Evolutionary conservation across 2,888 invertebrate genomes (phyloP).

Genomic region (Folsomia manolachei): DNA sequence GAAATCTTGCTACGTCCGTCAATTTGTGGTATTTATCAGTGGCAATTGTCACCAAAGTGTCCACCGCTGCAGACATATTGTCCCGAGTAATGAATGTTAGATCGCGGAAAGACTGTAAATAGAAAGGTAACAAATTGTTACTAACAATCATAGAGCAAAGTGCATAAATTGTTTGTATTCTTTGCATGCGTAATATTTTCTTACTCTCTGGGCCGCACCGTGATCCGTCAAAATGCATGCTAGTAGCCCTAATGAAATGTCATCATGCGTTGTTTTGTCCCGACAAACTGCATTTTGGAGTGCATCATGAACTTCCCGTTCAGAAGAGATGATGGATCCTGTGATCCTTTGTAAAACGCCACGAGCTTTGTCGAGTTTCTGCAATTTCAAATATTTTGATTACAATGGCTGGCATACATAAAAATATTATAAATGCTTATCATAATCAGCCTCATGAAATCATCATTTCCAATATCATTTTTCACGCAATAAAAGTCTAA

Average conservation of each 20-base stretch:
- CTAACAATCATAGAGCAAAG: conserved; percentile 52
- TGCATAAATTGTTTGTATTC: too few species aligned
- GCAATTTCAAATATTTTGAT: conserved; percentile 56
- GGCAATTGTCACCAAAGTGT: conserved; percentile 77
- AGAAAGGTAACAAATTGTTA: conserved; percentile 74
- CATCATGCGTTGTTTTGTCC: conserved; percentile 79
- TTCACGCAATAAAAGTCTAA: too few species aligned
- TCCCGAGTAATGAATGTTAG: conserved; percentile 85
- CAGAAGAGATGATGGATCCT: conserved; percentile 82
- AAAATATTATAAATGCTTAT: too few species aligned
- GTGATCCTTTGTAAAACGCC: conserved; percentile 70
- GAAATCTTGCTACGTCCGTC: conserved; percentile 73
- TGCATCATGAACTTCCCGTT: conserved; percentile 89
- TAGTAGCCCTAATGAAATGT: conserved; percentile 84
- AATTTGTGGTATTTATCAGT: conserved; percentile 85
- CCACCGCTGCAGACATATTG: conserved; percentile 77
- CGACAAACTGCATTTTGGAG: conserved; percentile 85
- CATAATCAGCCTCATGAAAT: too few species aligned
- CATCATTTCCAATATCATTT: too few species aligned
- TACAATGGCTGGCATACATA: too few species aligned
- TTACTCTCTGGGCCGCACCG: conserved; percentile 68
- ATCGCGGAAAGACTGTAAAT: conserved; percentile 77
- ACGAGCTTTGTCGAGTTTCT: conserved; percentile 89
- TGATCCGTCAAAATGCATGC: conserved; percentile 85
- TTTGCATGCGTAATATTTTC: background rate